phyloP scores from a whole-genome alignment of 2,888 invertebrate species.

The Torymus texanus region DNA sequence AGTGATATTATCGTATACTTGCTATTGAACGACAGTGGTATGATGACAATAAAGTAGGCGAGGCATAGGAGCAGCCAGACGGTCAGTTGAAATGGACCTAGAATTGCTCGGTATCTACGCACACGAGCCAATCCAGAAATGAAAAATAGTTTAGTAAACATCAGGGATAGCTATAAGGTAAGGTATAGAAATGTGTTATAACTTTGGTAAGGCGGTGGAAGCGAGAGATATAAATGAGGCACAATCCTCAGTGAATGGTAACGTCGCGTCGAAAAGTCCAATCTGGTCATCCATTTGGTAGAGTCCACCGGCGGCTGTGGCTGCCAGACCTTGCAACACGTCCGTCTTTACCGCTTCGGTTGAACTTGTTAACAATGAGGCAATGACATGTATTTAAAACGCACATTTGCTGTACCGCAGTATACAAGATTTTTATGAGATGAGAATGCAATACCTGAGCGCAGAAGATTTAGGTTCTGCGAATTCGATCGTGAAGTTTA shows the following conservation, averaged over 20 bases:
- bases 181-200: too few relatives aligned
- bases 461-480: constrained; percentile 77
- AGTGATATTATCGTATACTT: constrained; percentile 83
- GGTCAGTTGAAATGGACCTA: constrained; percentile 89
- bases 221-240: constrained; percentile 86
- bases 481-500: constrained; percentile 85
- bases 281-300: constrained; percentile 79
- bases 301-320: constrained; percentile 85
- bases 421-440: too few relatives aligned
- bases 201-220: constrained; percentile 87
- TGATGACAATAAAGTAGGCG: constrained; percentile 84
- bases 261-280: constrained; percentile 79
- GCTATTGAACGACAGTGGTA: constrained; percentile 83
- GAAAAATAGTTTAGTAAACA: neutral
- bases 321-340: constrained; percentile 77
- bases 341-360: constrained; percentile 80
- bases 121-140: neutral
- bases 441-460: constrained; percentile 71
- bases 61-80: constrained; percentile 86
- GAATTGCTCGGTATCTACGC: constrained; percentile 85
- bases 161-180: constrained; percentile 25
- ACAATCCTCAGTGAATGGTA: constrained; percentile 84
- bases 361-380: constrained; percentile 74
- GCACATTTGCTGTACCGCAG: too few relatives aligned
- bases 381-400: too few relatives aligned